Evolutionary conservation across 2,113 vertebrate species (phyloP).

Genomic region (Mus pahari): DNA sequence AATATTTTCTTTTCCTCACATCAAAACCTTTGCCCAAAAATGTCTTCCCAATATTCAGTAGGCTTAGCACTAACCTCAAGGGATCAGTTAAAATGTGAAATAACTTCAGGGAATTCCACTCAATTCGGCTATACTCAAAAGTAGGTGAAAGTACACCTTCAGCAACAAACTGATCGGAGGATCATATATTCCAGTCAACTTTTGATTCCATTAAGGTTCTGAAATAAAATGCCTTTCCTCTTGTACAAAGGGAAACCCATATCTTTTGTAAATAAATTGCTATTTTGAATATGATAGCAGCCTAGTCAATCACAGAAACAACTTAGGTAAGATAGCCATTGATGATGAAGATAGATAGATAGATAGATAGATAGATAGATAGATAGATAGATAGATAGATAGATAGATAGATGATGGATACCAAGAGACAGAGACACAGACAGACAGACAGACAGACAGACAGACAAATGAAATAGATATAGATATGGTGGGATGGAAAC

Average conservation of each 20-base stretch:
- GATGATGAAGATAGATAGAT: neutral
- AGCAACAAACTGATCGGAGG: neutral
- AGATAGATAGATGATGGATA: neutral
- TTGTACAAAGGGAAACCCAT: neutral
- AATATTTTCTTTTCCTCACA: neutral
- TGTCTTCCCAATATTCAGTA: neutral
- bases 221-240: neutral
- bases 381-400: neutral
- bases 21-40: neutral
- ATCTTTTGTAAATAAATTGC: constrained; percentile 16
- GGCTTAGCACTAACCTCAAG: neutral
- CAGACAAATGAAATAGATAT: neutral
- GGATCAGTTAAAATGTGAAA: neutral
- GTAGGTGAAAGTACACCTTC: neutral
- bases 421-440: neutral
- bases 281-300: neutral
- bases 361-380: no score
- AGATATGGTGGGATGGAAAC: neutral
- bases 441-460: neutral
- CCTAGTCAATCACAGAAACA: neutral
- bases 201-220: neutral
- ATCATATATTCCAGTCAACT: neutral
- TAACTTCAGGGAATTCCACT: neutral
- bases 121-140: constrained; percentile 20
- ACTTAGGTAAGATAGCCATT: neutral